Percentiles rank a stretch among this genome's conserved stretches.
Evolutionary conservation across 2,888 invertebrate genomes (phyloP).

Genomic region (Sarcophaga carnaria): DNA sequence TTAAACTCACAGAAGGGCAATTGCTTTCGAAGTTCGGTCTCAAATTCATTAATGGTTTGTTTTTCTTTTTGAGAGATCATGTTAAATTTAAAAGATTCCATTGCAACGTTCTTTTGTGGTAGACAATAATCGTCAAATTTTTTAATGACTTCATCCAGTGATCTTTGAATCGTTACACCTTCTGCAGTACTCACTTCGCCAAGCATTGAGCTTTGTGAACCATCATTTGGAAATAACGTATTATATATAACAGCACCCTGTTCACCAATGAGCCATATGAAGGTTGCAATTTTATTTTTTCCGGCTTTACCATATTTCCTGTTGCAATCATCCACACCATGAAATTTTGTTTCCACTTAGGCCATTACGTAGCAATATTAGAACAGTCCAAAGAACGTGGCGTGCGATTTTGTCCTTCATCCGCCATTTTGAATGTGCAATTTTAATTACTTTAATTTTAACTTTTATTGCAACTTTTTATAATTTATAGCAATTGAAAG

Average conservation of each 20-base stretch:
- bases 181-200: neutral
- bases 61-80: slow-evolving; percentile 7
- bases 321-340: neutral
- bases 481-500: too few relatives aligned
- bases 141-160: slow-evolving; percentile 12
- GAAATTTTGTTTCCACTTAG: neutral
- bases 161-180: neutral
- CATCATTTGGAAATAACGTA: slow-evolving; percentile 27
- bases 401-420: slow-evolving; percentile 17
- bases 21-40: slow-evolving; percentile 14
- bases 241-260: slow-evolving; percentile 26
- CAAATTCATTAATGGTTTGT: slow-evolving; percentile 13
- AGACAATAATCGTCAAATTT: neutral
- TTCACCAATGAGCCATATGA: slow-evolving; percentile 24
- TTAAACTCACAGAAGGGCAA: slow-evolving; percentile 20
- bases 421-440: slow-evolving; percentile 8
- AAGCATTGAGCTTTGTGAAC: slow-evolving; percentile 9
- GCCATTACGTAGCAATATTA: slow-evolving; percentile 3
- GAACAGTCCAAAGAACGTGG: slow-evolving; percentile 16
- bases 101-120: slow-evolving; percentile 23
- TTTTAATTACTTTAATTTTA: too few relatives aligned
- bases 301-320: too few relatives aligned
- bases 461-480: too few relatives aligned
- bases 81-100: neutral
- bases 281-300: slow-evolving; percentile 39